Base-by-base conservation (phyloP, 2,888 invertebrate genomes). In the Pterostichus niger region DNA sequence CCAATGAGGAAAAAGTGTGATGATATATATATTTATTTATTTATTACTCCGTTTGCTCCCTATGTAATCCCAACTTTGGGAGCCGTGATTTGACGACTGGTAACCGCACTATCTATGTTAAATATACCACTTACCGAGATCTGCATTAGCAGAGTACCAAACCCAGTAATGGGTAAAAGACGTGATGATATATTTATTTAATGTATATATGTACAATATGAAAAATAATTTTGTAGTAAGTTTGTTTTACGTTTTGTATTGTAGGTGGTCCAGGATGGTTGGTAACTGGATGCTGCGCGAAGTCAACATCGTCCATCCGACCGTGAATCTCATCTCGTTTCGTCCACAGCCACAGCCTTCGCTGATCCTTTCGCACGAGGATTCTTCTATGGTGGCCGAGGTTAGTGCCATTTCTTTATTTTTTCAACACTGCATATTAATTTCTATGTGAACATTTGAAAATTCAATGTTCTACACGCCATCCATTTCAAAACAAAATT, bases 311-410 rank as follows among this genome's bases (percentile, higher is more conserved):
- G 49, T 31, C 31, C 77, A 77, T 54, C 49, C 77, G 33, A 6
- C 56, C 56, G 77, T 77, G 40, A 77, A 77, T 77, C 35, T 56
- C 44, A 56, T 10, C 52, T 54, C 76, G 35, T 52, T 54, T 15
- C 13, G 56, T 77, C 77, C 24, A 10, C 77, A 71, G 13, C 17
- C 13, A 71, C 56, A 17, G 46, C 44, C 46, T 31, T 49, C 56
- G 15, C 40, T 71, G 17, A 13, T 17, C 33, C 17, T 31, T 77
- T 77, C 77, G 77, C 77, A 77, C 77, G 77, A 77, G 24, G 56
- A 77, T 77, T 77, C 77, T 56, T 77, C 77, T 40, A 77, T 6
- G 77, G 77, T 77, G 77, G 77, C 77, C 77, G 15, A 17, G 40
- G 40, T 77, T 33, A 54, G 75, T 75, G 6, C 75, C 13, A n/a